phyloP scores from a whole-genome alignment of 2,113 vertebrate genomes.

The Aegithalos caudatus region DNA sequence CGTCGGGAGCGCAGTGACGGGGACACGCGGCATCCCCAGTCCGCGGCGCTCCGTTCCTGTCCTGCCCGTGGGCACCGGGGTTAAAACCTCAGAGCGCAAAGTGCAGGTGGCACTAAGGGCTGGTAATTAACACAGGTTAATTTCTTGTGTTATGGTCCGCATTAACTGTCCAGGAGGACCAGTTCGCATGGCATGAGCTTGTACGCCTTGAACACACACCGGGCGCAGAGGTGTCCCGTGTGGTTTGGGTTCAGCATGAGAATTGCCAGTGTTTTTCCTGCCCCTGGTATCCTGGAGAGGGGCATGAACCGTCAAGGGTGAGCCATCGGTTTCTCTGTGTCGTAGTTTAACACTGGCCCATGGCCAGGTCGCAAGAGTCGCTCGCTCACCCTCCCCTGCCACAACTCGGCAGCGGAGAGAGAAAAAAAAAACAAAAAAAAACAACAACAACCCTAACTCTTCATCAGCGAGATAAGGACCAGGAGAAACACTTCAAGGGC shows the following conservation, averaged over 20 bases:
- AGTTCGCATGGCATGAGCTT: rapidly evolving
- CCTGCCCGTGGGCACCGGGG: too few species aligned
- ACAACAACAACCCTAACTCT: too few species aligned
- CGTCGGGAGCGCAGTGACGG: rapidly evolving
- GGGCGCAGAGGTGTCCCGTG: rapidly evolving
- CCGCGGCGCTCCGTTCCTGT: neutral
- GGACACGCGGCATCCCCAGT: rapidly evolving
- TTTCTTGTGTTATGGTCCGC: rapidly evolving
- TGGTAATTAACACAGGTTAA: too few species aligned
- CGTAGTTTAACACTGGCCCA: neutral
- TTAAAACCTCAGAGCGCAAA: neutral
- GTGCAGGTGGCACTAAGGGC: neutral
- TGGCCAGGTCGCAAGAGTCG: too few species aligned
- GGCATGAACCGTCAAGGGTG: neutral
- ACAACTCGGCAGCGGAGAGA: neutral
- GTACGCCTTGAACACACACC: rapidly evolving
- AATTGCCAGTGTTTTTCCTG: rapidly evolving
- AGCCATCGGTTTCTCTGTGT: rapidly evolving
- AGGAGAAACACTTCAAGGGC: neutral
- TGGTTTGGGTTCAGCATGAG: too few species aligned
- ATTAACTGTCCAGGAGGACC: rapidly evolving
- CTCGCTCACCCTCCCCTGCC: neutral
- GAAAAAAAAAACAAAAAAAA: too few species aligned
- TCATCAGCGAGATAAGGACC: neutral
- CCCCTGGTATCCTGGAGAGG: rapidly evolving